phyloP scores from a whole-genome alignment of 2,797 vertebrate species.

The Potorous gilbertii region DNA sequence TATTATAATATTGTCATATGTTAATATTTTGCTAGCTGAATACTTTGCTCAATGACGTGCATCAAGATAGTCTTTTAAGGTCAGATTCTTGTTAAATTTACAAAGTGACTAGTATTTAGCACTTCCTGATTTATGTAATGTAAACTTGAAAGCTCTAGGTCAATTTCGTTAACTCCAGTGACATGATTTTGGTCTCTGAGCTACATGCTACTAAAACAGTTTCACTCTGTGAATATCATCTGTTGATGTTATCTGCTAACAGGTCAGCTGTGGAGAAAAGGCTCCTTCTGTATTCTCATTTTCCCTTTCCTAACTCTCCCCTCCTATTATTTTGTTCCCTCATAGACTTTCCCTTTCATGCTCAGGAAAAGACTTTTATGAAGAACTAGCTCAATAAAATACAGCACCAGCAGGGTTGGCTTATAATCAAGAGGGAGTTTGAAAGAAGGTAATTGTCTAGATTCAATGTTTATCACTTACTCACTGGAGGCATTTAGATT shows the following conservation, averaged over 20 bases:
- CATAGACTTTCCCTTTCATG: conserved; percentile 20
- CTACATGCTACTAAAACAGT: not conserved
- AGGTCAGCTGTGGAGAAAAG: conserved; percentile 21
- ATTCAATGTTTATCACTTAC: not conserved
- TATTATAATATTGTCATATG: not conserved
- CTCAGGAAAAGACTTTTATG: conserved; percentile 43
- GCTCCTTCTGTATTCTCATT: conserved; percentile 22
- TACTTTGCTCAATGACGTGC: not conserved
- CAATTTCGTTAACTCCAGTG: not conserved
- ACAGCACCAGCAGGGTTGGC: conserved; percentile 23
- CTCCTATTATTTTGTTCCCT: conserved; percentile 2
- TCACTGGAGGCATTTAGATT: too few species aligned
- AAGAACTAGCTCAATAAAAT: conserved; percentile 13
- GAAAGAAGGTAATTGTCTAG: not conserved
- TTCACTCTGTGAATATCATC: conserved; percentile 13
- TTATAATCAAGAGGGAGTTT: not conserved
- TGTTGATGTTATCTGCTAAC: not conserved
- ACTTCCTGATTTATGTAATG: conserved; percentile 38
- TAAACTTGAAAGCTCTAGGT: conserved; percentile 8
- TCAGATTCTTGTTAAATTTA: conserved; percentile 9
- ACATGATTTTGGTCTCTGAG: not conserved
- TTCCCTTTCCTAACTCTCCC: conserved; percentile 6
- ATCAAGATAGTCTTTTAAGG: not conserved
- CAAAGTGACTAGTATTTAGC: not conserved
- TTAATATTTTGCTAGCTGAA: not conserved